These are phyloP conservation scores for Mantis religiosa DNA, from an alignment of 2,888 invertebrate genomes.

Conservation along the genomic window DNA sequence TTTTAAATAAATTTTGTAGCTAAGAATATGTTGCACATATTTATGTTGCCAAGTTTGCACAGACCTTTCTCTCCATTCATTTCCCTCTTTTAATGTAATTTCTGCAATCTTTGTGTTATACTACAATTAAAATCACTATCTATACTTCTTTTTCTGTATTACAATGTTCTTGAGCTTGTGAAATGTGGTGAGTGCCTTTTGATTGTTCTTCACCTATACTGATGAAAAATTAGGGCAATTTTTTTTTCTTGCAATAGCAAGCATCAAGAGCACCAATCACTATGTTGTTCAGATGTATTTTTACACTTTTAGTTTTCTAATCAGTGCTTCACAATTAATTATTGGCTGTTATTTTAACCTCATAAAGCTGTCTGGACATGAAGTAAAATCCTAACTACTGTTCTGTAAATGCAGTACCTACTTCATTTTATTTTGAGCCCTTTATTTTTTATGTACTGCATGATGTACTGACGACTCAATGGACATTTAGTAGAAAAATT, in stretches of 20 bases:
- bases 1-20: not conserved
- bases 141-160: constrained; percentile 17
- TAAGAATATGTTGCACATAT: not conserved
- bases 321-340: not conserved
- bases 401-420: not conserved
- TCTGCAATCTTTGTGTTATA: not conserved
- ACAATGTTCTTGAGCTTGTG: constrained; percentile 30
- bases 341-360: not conserved
- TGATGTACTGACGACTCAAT: not conserved
- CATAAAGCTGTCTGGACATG: not conserved
- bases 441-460: not conserved
- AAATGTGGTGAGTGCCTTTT: constrained; percentile 26
- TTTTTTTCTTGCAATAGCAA: constrained; percentile 6
- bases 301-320: not conserved
- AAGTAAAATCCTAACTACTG: not conserved
- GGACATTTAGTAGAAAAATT: not conserved
- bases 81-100: not conserved
- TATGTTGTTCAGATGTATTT: not conserved
- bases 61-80: not conserved
- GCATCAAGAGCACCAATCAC: constrained; percentile 13
- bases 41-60: constrained; percentile 5
- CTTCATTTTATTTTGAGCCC: not conserved
- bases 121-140: constrained; percentile 13
- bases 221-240: constrained; percentile 23
- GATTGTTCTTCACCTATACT: constrained; percentile 30